Conservation (phyloP, 2,888 invertebrate genomes). For the Panzeria rudis region DNA sequence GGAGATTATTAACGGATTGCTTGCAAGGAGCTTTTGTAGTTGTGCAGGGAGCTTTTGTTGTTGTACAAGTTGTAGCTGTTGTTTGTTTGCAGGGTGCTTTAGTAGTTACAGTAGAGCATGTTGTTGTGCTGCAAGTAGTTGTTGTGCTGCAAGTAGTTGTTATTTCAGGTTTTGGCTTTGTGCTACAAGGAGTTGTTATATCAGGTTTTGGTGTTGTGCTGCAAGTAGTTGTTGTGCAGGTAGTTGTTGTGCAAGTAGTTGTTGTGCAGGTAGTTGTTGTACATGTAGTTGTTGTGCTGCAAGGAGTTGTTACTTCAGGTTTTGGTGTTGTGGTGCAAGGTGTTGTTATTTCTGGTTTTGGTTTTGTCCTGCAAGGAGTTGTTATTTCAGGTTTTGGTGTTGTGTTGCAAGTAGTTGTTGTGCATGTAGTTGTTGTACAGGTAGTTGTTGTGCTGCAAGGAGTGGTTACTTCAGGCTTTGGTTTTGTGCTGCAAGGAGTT, state of each 20-base stretch:
- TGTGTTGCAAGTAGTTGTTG: conserved; percentile 18
- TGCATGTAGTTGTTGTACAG: conserved; percentile 18
- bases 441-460: conserved; percentile 19
- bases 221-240: conserved; percentile 15
- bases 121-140: conserved; percentile 46
- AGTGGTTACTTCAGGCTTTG: conserved; percentile 18
- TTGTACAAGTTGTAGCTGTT: conserved; percentile 38
- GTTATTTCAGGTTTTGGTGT: conserved; percentile 29
- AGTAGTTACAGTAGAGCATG: conserved; percentile 26
- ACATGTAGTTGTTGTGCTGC: conserved; percentile 6
- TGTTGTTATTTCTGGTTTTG: no score
- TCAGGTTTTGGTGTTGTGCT: no score
- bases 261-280: conserved; percentile 40
- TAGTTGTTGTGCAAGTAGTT: conserved; percentile 15
- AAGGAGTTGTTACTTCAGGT: conserved; percentile 6
- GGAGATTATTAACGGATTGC: not conserved
- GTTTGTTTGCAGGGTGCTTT: conserved; percentile 28
- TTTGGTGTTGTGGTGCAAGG: no score
- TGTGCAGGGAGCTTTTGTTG: conserved; percentile 42
- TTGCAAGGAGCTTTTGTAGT: conserved; percentile 5
- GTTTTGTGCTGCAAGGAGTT: conserved; percentile 35
- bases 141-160: conserved; percentile 23
- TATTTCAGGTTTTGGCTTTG: no score
- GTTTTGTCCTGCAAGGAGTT: conserved; percentile 11
- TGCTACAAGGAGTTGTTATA: conserved; percentile 17